A percentile compares a stretch with the other conserved stretches of the same genome.
These are phyloP conservation scores for Excalfactoria chinensis DNA, from an alignment of 2,113 vertebrate species.

Conservation along the genomic window DNA sequence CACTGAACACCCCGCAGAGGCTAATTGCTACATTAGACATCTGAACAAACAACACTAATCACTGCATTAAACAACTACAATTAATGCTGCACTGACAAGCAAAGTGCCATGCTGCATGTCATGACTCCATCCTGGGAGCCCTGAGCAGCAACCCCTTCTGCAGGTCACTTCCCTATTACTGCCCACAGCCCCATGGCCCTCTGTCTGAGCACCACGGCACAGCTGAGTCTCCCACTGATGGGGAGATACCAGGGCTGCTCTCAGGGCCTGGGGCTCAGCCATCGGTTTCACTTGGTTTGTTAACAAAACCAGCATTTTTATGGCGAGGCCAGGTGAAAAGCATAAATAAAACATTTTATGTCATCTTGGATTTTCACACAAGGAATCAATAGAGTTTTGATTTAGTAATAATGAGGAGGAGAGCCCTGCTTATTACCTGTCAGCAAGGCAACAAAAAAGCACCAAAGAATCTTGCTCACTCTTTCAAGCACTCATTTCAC, in stretches of 20 bases:
- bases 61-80: conserved; percentile 32
- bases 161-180: background rate
- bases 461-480: background rate
- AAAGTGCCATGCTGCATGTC: background rate
- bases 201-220: fast-evolving
- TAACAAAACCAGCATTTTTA: conserved; percentile 1
- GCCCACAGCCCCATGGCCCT: background rate
- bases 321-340: background rate
- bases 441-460: conserved; percentile 14
- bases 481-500: background rate
- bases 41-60: conserved; percentile 55
- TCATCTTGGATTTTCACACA: background rate
- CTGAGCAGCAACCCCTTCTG: fast-evolving
- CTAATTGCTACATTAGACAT: conserved; percentile 29
- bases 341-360: conserved; percentile 49
- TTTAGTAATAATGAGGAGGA: conserved; percentile 46
- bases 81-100: background rate
- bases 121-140: background rate
- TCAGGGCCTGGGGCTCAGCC: background rate
- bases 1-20: background rate
- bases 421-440: conserved; percentile 3
- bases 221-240: fast-evolving
- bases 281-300: background rate
- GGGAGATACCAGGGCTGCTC: background rate
- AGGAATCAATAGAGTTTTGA: conserved; percentile 49